phyloP scores from a whole-genome alignment of 2,888 invertebrate genomes.

The Drosophila neotestacea region DNA sequence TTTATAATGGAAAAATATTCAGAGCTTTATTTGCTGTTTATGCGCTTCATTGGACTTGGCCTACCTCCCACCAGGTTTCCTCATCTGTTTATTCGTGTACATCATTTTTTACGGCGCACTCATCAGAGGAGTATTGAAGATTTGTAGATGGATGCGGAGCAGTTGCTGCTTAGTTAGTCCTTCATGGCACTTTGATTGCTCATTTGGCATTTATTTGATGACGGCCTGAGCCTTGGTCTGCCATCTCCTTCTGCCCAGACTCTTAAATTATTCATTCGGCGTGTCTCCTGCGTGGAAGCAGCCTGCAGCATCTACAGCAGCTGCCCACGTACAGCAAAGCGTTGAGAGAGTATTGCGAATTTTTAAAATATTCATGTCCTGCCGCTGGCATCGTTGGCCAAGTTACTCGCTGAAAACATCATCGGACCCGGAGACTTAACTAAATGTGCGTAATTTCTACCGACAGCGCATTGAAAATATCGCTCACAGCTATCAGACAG shows the following conservation, averaged over 20 bases:
- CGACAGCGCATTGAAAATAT: constrained; percentile 76
- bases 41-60: constrained; percentile 62
- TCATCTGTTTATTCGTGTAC: constrained; percentile 68
- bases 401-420: constrained; percentile 64
- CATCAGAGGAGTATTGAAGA: constrained; percentile 52
- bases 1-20: constrained; percentile 59
- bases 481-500: constrained; percentile 62
- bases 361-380: constrained; percentile 79
- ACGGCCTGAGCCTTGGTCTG: constrained; percentile 26
- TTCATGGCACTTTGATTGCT: constrained; percentile 82
- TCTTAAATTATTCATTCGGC: constrained; percentile 77
- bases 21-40: constrained; percentile 75
- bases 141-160: background rate
- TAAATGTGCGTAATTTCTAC: constrained; percentile 81
- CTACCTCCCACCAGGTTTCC: constrained; percentile 6
- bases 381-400: constrained; percentile 65
- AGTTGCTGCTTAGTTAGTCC: constrained; percentile 72
- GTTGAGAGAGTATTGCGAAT: constrained; percentile 59
- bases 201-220: constrained; percentile 82
- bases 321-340: constrained; percentile 54
- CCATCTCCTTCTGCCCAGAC: constrained; percentile 8
- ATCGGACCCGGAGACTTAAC: constrained; percentile 57
- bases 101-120: constrained; percentile 73
- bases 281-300: constrained; percentile 36
- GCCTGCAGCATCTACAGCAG: constrained; percentile 42